These are phyloP conservation scores for Agrenia bidenticulata DNA, from an alignment of 2,888 invertebrate species.

Conservation along the genomic window DNA sequence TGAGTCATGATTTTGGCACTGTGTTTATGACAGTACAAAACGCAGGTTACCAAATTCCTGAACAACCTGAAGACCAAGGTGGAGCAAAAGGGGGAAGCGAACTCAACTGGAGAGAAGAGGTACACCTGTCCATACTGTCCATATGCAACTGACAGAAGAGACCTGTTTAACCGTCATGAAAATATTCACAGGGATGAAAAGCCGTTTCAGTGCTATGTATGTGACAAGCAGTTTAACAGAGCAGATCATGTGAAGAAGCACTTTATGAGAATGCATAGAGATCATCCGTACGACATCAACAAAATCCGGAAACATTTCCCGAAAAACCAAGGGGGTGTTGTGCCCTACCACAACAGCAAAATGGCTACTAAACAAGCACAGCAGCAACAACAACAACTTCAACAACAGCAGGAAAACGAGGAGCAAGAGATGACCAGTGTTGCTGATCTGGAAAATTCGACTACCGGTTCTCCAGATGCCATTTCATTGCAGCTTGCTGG, in stretches of 20 bases:
- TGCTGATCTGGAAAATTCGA: not conserved
- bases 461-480: conserved; percentile 12
- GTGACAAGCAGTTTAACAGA: conserved; percentile 87
- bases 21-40: conserved; percentile 5
- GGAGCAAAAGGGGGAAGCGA: conserved; percentile 55
- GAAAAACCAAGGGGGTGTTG: conserved; percentile 47
- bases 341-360: conserved; percentile 42
- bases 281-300: conserved; percentile 81
- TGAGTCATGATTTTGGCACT: conserved; percentile 10
- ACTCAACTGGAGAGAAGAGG: conserved; percentile 57
- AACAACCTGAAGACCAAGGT: conserved; percentile 69
- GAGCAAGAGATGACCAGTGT: conserved; percentile 48
- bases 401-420: conserved; percentile 23
- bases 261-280: conserved; percentile 87
- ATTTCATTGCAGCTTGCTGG: conserved; percentile 28
- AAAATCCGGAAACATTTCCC: conserved; percentile 68
- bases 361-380: conserved; percentile 31
- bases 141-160: conserved; percentile 86
- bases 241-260: conserved; percentile 95
- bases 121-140: conserved; percentile 86
- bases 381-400: conserved; percentile 32
- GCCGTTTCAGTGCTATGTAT: conserved; percentile 90
- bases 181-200: conserved; percentile 92
- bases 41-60: conserved; percentile 65
- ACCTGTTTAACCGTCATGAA: conserved; percentile 86